Base-by-base conservation (phyloP, 2,797 vertebrate genomes). In the Parauchenoglanis punctatus region DNA sequence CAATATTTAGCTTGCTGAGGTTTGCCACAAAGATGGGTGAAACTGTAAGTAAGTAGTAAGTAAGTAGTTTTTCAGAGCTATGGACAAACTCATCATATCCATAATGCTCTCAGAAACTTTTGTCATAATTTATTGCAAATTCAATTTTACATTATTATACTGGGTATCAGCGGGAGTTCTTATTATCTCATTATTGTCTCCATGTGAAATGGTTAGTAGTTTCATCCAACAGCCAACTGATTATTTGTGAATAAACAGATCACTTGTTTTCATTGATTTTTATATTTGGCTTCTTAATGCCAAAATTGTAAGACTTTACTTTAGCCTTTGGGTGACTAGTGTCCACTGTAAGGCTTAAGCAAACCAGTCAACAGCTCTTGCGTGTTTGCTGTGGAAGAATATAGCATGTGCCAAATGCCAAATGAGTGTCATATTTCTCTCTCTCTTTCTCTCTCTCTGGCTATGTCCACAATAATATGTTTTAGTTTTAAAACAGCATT, bases 321-420 rank as follows among this genome's bases (percentile, higher is more conserved):
- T n/a, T 58, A 68, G 68, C 63, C 46, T 31, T 35, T 35, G 35
- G 35, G 35, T 35, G 35, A 35, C 35, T 35, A 35, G 35, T 49
- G 46, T 49, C 8, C 8, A 49, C 56, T 23, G 7, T 61, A 5
- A n/a, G 20, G 10, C 56, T 84, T 20, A 25, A 58, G 44, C 20
- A 56, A 20, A 78, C 54, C 61, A 23, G 46, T 78, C 68, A 40
- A 31, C 11, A 87, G 63, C 67, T 31, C 83, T 87, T 80, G 11
- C 77, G 25, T n/a, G 75, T n/a, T 76, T 80, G 28, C 72, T 58
- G 49, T 11, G 23, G 23, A 65, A 2, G n/a, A 77, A 77, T 63
- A 46, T 49, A 46, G 12, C 86, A 49, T 44, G 40, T 87, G 61
- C 18, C 49, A 58, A 84, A 84, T 84, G 28, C 63, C 85, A 86